A percentile compares a stretch with the other conserved stretches of the same genome.
phyloP scores from a whole-genome alignment of 2,888 invertebrate genomes.

The Eristalinus aeneus region DNA sequence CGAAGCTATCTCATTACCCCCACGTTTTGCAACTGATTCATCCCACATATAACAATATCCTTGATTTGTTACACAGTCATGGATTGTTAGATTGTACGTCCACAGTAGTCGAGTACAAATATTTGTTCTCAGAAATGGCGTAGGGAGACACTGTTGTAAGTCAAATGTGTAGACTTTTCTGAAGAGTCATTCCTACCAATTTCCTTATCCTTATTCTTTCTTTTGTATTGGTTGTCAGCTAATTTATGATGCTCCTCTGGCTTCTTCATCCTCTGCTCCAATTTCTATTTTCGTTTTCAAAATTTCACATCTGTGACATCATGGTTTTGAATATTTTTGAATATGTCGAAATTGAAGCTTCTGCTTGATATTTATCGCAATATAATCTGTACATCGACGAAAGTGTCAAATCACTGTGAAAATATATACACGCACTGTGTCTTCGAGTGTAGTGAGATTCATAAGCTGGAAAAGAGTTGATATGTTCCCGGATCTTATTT shows the following conservation, averaged over 20 bases:
- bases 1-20: slow-evolving; percentile 67
- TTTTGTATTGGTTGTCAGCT: slow-evolving; percentile 55
- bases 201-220: slow-evolving; percentile 47
- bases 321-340: slow-evolving; percentile 46
- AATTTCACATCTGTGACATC: slow-evolving; percentile 34
- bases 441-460: slow-evolving; percentile 26
- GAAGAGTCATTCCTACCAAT: slow-evolving; percentile 36
- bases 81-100: slow-evolving; percentile 67
- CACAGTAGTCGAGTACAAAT: slow-evolving; percentile 63
- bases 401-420: slow-evolving; percentile 8
- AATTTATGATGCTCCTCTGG: slow-evolving; percentile 36
- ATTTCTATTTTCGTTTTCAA: slow-evolving; percentile 56
- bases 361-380: slow-evolving; percentile 12
- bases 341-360: slow-evolving; percentile 14
- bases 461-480: slow-evolving; percentile 16
- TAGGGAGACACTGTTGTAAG: slow-evolving; percentile 64
- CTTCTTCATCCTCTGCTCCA: slow-evolving; percentile 20
- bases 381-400: slow-evolving; percentile 12
- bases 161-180: slow-evolving; percentile 61
- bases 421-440: slow-evolving; percentile 28
- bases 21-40: slow-evolving; percentile 63
- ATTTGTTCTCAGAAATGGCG: too few species aligned
- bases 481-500: slow-evolving; percentile 11
- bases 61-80: slow-evolving; percentile 53
- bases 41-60: slow-evolving; percentile 69